Percentiles rank a stretch among this genome's conserved stretches.
phyloP scores from a whole-genome alignment of 2,797 vertebrate species.

The Strix occidentalis region DNA sequence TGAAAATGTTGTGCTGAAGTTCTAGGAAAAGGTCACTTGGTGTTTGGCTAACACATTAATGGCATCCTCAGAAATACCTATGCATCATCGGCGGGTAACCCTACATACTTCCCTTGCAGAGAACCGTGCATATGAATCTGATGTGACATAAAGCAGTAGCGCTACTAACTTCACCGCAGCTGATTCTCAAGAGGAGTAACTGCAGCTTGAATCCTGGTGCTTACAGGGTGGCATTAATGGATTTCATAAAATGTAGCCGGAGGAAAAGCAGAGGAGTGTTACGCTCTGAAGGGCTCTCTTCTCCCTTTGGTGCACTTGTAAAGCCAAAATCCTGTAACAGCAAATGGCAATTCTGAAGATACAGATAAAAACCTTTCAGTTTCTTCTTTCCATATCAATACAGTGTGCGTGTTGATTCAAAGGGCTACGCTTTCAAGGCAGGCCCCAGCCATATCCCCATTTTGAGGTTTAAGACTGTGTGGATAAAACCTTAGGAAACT shows the following conservation, averaged over 20 bases:
- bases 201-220: background rate
- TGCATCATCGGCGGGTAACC: conserved; percentile 47
- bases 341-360: background rate
- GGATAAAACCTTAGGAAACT: background rate
- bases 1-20: conserved; percentile 61
- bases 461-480: background rate
- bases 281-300: background rate
- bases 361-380: background rate
- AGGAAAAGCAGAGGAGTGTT: background rate
- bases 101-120: conserved; percentile 16
- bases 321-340: background rate
- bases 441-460: background rate
- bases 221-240: background rate
- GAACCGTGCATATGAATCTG: background rate
- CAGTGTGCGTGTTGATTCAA: background rate
- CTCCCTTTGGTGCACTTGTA: background rate
- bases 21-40: conserved; percentile 77
- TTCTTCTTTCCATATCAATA: background rate
- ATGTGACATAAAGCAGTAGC: background rate
- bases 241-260: background rate
- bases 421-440: background rate
- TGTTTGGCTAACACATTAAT: conserved; percentile 72
- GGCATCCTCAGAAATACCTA: conserved; percentile 71
- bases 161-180: background rate
- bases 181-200: background rate